Percentiles rank a stretch among this genome's conserved stretches.
Conservation (phyloP, 1,140 invertebrate species). For the Drosophila santomea region DNA sequence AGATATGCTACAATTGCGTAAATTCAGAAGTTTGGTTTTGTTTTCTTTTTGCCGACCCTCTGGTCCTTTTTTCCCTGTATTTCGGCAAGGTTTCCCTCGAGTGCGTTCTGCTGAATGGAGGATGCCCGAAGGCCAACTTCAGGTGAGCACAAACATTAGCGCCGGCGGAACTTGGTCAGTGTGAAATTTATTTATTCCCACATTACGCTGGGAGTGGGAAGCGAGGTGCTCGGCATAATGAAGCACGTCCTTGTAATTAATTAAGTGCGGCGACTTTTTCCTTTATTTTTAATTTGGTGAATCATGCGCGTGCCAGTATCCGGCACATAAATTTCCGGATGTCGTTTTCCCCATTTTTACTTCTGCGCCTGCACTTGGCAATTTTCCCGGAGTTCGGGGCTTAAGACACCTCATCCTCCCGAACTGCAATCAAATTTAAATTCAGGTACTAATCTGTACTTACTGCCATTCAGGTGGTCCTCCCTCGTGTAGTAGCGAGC, state of each 20-base stretch:
- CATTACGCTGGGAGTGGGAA: constrained; percentile 41
- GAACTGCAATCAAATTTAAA: constrained; percentile 48
- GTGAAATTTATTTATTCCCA: constrained; percentile 78
- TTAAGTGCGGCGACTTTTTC: constrained; percentile 66
- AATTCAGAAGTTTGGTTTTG: constrained; percentile 68
- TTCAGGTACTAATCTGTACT: constrained; percentile 46
- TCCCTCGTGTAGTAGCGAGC: constrained; percentile 90
- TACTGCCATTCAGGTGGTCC: constrained; percentile 85
- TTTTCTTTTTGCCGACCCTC: constrained; percentile 31
- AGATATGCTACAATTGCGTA: constrained; percentile 72
- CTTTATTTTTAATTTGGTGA: constrained; percentile 66
- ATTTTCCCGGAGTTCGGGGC: constrained; percentile 24
- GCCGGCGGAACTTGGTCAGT: constrained; percentile 56
- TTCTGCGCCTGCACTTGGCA: constrained; percentile 57
- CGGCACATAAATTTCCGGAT: constrained; percentile 55
- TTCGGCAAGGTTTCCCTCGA: constrained; percentile 54
- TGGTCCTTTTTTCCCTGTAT: neutral
- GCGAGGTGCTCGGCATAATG: constrained; percentile 55
- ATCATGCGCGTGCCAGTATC: constrained; percentile 50
- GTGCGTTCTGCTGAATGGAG: constrained; percentile 71
- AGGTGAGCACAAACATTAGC: constrained; percentile 63
- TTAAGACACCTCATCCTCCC: constrained; percentile 8
- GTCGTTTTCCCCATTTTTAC: constrained; percentile 58
- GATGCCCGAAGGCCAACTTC: constrained; percentile 69
- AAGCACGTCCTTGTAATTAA: constrained; percentile 79